phyloP scores from a whole-genome alignment of 2,888 invertebrate genomes.

The Druceiella hillmani region DNA sequence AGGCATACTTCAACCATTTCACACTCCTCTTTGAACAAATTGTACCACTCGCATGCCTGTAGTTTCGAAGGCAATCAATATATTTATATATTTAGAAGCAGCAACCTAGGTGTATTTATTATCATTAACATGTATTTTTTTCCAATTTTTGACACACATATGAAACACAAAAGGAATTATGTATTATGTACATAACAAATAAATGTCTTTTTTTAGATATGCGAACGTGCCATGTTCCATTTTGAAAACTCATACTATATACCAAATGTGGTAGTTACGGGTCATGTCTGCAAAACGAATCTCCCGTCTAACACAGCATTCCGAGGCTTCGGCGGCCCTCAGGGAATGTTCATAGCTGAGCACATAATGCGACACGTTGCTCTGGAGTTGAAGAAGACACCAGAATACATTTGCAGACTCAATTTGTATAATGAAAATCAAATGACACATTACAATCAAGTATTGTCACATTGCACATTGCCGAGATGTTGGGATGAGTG shows the following conservation, averaged over 20 bases:
- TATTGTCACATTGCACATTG: slow-evolving; percentile 66
- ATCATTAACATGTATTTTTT: not conserved
- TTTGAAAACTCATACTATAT: slow-evolving; percentile 80
- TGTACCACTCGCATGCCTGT: too few relatives aligned
- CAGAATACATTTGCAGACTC: slow-evolving; percentile 57
- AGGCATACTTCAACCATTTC: too few relatives aligned
- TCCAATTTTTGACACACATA: slow-evolving; percentile 5
- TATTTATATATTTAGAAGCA: too few relatives aligned
- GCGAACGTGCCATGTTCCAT: slow-evolving; percentile 80
- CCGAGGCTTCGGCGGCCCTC: slow-evolving; percentile 87
- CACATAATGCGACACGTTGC: slow-evolving; percentile 74
- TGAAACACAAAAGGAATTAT: slow-evolving; percentile 1
- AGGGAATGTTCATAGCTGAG: slow-evolving; percentile 85
- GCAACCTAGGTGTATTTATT: too few relatives aligned
- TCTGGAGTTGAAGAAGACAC: slow-evolving; percentile 57
- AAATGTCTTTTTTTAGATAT: slow-evolving; percentile 50
- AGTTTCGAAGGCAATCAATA: too few relatives aligned
- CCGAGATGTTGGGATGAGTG: slow-evolving; percentile 77
- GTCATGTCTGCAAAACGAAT: slow-evolving; percentile 81
- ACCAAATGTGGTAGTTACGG: slow-evolving; percentile 64
- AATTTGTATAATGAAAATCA: slow-evolving; percentile 82
- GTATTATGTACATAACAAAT: not conserved
- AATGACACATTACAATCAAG: slow-evolving; percentile 71
- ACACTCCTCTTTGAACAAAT: too few relatives aligned
- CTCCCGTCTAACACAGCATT: slow-evolving; percentile 91